Base-by-base conservation (phyloP, 2,797 vertebrate species). In the Microcaecilia unicolor region DNA sequence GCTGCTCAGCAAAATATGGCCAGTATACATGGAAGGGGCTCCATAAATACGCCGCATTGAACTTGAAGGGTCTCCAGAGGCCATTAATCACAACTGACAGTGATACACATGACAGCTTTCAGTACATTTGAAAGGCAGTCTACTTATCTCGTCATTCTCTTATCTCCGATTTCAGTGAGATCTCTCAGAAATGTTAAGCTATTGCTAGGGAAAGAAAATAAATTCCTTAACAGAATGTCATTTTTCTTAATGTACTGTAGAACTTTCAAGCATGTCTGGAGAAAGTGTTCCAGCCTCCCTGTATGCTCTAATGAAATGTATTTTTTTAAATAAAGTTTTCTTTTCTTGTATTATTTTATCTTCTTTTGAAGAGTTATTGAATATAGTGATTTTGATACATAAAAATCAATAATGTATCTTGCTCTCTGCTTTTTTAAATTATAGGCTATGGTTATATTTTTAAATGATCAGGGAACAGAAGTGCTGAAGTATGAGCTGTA, bases 121-220 rank as follows among this genome's bases (percentile, higher is more conserved):
- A 41, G 42, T 51, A 48, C 59, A 61, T 52, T 57, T 58, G 51
- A 44, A 31, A 41, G 35, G 9, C 25, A 39, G 44, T 60, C 47
- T 54, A 69, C 49, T 69, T 67, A 66, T 67, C 58, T 70, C 53
- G 57, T 59, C 23, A 61, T 60, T 61, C 43, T 43, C 31, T 62
- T 61, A 60, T 62, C 53, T 62, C 53, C 49, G 35, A 48, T 66
- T 74, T 61, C 52, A 64, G 55, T 35, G 25, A 57, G 44, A 36
- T 26, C 45, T 59, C 17, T 53, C 37, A 50, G 40, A 60, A 68
- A 64, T 23, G 18, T 59, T 67, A 69, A 70, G 49, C 33, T 22
- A 49, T 55, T 40, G 29, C 35, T 50, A 10, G 48, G 48, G 63
- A 51, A 21, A 38, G 21, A 37, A 28, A 38, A 31, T 51, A 34